Percentiles rank a stretch among this genome's conserved stretches.
Evolutionary conservation across 2,797 vertebrate species (phyloP).

Genomic region (Astyanax mexicanus): DNA sequence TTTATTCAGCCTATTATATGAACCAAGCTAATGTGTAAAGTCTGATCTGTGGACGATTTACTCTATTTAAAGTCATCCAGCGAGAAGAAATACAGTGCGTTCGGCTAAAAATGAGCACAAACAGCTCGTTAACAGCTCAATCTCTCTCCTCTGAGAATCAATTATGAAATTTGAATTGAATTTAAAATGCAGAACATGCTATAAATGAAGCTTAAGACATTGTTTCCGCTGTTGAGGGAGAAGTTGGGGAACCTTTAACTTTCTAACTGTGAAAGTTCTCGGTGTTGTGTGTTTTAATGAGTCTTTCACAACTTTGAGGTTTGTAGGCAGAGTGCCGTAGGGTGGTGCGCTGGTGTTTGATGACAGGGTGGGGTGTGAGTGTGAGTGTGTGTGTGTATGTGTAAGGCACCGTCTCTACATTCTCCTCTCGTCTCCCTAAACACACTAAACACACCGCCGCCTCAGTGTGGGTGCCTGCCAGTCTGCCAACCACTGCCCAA

Average conservation of each 20-base stretch:
- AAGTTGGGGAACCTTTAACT: constrained; percentile 7
- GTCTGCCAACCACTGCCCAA: constrained; percentile 59
- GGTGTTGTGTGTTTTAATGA: constrained; percentile 24
- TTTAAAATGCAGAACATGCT: constrained; percentile 11
- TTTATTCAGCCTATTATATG: background rate
- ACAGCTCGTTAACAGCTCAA: constrained; percentile 44
- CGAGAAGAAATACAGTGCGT: background rate
- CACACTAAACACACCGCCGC: constrained; percentile 58
- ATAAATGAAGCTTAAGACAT: constrained; percentile 30
- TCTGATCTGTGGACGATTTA: constrained; percentile 16
- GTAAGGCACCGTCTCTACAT: constrained; percentile 56
- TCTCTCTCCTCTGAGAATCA: constrained; percentile 35
- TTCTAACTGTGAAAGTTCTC: no score
- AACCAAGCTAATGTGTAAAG: background rate
- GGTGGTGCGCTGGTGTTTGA: constrained; percentile 48
- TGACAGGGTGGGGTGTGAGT: constrained; percentile 53
- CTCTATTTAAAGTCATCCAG: constrained; percentile 23
- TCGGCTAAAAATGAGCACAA: constrained; percentile 33
- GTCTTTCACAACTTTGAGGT: constrained; percentile 27
- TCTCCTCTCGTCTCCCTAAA: constrained; percentile 58
- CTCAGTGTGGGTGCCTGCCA: constrained; percentile 61
- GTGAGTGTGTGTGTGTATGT: constrained; percentile 20
- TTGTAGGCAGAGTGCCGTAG: constrained; percentile 38
- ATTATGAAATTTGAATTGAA: constrained; percentile 35
- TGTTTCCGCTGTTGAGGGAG: background rate